phyloP scores from a whole-genome alignment of 1,140 invertebrate genomes.

The Anoplophora glabripennis region DNA sequence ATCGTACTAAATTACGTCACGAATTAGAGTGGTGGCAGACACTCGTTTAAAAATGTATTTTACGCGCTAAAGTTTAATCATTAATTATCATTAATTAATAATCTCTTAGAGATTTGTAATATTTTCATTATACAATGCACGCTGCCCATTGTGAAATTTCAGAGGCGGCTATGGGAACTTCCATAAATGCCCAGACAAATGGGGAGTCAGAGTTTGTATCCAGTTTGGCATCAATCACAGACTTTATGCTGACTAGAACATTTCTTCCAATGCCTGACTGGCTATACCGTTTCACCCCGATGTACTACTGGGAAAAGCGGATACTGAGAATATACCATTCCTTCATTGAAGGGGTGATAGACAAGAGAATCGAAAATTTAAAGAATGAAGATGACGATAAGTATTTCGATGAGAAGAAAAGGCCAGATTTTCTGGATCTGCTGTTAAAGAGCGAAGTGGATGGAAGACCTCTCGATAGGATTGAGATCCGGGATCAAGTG shows the following conservation, averaged over 20 bases:
- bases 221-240: conserved; percentile 59
- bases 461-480: conserved; percentile 56
- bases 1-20: no score
- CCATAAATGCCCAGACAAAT: conserved; percentile 67
- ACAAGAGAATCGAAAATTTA: conserved; percentile 43
- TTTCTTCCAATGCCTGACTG: conserved; percentile 42
- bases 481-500: conserved; percentile 77
- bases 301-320: conserved; percentile 46
- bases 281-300: conserved; percentile 34
- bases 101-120: no score
- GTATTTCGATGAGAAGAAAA: conserved; percentile 51
- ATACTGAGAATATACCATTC: conserved; percentile 63
- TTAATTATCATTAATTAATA: no score
- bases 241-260: conserved; percentile 47
- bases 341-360: conserved; percentile 63
- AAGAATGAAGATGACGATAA: neutral
- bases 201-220: conserved; percentile 69
- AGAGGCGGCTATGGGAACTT: conserved; percentile 69
- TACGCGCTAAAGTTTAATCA: no score
- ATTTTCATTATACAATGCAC: no score
- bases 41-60: no score
- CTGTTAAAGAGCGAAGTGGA: conserved; percentile 57
- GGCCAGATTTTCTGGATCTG: conserved; percentile 72
- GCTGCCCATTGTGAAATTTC: no score
- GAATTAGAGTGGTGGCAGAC: no score